Conservation (phyloP, 1,140 invertebrate species). For the Mamestra configurata region DNA sequence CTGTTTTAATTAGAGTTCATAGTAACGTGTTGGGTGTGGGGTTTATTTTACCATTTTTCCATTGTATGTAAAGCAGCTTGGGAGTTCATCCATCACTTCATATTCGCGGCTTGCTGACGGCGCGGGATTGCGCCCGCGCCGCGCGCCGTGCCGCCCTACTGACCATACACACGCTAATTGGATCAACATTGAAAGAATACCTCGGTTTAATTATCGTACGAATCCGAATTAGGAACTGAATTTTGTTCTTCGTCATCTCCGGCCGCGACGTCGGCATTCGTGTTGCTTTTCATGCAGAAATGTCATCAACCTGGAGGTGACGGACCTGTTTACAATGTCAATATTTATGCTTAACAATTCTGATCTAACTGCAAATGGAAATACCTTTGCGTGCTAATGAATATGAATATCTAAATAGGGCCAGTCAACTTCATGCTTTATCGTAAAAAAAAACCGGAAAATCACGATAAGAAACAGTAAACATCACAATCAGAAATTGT, state of each 20-base stretch:
- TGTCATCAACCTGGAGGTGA: constrained; percentile 16
- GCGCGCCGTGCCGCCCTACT: constrained; percentile 61
- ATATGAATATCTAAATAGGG: background rate
- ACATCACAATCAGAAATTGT: too few relatives aligned
- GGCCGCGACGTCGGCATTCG: constrained; percentile 2
- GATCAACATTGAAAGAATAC: constrained; percentile 56
- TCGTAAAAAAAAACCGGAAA: too few relatives aligned
- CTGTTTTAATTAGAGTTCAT: constrained; percentile 82
- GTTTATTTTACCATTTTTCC: constrained; percentile 73
- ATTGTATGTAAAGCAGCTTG: constrained; percentile 82
- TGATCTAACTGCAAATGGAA: background rate
- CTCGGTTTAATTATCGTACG: constrained; percentile 50
- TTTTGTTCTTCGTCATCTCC: constrained; percentile 47
- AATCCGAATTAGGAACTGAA: constrained; percentile 50
- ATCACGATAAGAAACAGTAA: too few relatives aligned
- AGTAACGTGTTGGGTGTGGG: constrained; percentile 70
- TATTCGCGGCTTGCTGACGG: constrained; percentile 71
- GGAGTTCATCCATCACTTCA: constrained; percentile 80
- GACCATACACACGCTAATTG: constrained; percentile 69
- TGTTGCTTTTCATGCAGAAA: constrained; percentile 33
- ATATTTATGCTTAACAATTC: background rate
- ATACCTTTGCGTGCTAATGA: background rate
- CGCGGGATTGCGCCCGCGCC: constrained; percentile 51
- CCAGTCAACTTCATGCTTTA: too few relatives aligned
- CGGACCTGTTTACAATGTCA: constrained; percentile 19